These are phyloP conservation scores for Anas georgica DNA, from an alignment of 2,797 vertebrate genomes.

Conservation along the genomic window DNA sequence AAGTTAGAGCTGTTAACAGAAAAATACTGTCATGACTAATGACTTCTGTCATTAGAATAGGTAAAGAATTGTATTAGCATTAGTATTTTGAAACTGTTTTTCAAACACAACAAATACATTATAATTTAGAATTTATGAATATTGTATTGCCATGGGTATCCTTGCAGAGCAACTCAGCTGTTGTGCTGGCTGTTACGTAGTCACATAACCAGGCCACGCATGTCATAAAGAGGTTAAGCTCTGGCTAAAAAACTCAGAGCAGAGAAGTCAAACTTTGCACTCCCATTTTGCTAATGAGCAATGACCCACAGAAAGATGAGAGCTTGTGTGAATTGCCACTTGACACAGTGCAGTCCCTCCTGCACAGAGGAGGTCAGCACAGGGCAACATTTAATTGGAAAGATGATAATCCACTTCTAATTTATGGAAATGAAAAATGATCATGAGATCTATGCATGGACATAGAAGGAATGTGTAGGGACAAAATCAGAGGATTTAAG, in stretches of 20 bases:
- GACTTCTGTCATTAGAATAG: neutral
- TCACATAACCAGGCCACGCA: neutral
- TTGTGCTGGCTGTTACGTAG: neutral
- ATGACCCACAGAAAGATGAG: neutral
- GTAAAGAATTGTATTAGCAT: neutral
- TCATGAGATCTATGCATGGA: neutral
- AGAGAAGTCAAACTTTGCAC: neutral
- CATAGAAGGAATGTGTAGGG: neutral
- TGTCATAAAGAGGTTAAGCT: neutral
- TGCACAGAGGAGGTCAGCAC: neutral
- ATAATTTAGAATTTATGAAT: neutral
- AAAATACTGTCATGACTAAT: neutral
- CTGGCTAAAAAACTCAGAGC: neutral
- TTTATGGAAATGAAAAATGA: neutral
- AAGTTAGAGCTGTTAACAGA: neutral
- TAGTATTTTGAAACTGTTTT: conserved; percentile 9
- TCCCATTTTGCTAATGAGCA: neutral
- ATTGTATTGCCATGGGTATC: neutral
- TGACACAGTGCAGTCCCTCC: neutral
- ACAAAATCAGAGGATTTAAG: neutral
- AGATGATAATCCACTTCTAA: neutral
- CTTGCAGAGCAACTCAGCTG: neutral
- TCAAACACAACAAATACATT: neutral
- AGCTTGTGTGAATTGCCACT: neutral
- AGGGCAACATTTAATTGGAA: neutral